Conservation (phyloP, 2,797 vertebrate species). For the Microchirus variegatus region DNA sequence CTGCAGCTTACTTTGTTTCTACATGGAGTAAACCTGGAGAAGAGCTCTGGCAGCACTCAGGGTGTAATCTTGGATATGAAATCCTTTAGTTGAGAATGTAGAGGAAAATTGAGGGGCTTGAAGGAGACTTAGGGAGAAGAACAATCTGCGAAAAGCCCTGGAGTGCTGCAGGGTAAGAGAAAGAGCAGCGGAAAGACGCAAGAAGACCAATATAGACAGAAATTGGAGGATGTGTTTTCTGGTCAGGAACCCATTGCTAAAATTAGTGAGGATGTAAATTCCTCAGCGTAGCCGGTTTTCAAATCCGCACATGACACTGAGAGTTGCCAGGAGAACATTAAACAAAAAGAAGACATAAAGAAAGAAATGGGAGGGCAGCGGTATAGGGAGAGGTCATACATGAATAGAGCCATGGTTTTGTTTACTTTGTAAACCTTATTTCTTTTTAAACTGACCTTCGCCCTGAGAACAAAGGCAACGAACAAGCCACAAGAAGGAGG, state of each 20-base stretch:
- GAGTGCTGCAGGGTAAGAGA: conserved; percentile 34
- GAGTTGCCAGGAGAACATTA: conserved; percentile 66
- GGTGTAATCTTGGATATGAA: conserved; percentile 46
- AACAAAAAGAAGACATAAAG: conserved; percentile 40
- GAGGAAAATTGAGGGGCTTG: conserved; percentile 49
- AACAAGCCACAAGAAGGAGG: conserved; percentile 74
- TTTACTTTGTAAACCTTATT: conserved; percentile 52
- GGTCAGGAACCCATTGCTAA: conserved; percentile 86
- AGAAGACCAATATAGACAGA: conserved; percentile 82
- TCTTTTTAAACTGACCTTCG: conserved; percentile 69
- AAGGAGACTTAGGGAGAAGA: conserved; percentile 32
- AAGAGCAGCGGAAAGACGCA: conserved; percentile 61
- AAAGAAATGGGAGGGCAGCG: conserved; percentile 53
- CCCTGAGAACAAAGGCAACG: conserved; percentile 74
- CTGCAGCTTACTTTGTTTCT: conserved; percentile 48
- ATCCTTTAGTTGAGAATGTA: conserved; percentile 33
- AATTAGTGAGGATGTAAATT: conserved; percentile 86
- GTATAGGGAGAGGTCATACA: conserved; percentile 69
- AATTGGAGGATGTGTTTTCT: conserved; percentile 87
- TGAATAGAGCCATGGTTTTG: conserved; percentile 63
- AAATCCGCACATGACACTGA: conserved; percentile 65
- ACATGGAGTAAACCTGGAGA: conserved; percentile 41
- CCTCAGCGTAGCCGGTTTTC: conserved; percentile 73
- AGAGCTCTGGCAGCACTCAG: conserved; percentile 31
- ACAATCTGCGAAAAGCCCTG: conserved; percentile 46